phyloP scores from a whole-genome alignment of 2,888 invertebrate species.

The Mimachlamys varia region DNA sequence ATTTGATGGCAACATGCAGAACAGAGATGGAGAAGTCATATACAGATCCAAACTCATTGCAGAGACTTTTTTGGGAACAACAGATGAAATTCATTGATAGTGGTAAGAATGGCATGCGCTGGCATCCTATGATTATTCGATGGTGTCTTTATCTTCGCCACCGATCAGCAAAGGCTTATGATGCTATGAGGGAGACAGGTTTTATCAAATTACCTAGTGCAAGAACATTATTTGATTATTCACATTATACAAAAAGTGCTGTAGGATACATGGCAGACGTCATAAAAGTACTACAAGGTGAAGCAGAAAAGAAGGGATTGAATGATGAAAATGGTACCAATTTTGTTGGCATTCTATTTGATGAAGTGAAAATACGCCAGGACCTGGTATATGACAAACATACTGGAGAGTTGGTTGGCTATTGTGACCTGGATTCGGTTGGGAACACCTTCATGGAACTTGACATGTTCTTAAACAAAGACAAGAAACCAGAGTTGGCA shows the following conservation, averaged over 20 bases:
- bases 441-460: slow-evolving; percentile 56
- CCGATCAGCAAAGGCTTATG: slow-evolving; percentile 43
- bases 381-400: slow-evolving; percentile 60
- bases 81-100: slow-evolving; percentile 35
- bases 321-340: slow-evolving; percentile 21
- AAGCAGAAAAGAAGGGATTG: slow-evolving; percentile 46
- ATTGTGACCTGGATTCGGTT: slow-evolving; percentile 50
- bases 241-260: slow-evolving; percentile 44
- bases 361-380: slow-evolving; percentile 57
- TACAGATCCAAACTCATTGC: slow-evolving; percentile 29
- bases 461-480: slow-evolving; percentile 36
- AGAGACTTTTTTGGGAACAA: slow-evolving; percentile 44
- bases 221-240: slow-evolving; percentile 55
- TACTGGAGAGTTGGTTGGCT: slow-evolving; percentile 57
- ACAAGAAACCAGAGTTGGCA: slow-evolving; percentile 41
- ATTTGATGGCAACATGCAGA: slow-evolving; percentile 42
- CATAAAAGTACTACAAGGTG: slow-evolving; percentile 44
- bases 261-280: slow-evolving; percentile 48
- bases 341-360: slow-evolving; percentile 57
- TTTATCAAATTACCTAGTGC: slow-evolving; percentile 53
- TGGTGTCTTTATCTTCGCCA: slow-evolving; percentile 45
- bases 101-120: slow-evolving; percentile 47
- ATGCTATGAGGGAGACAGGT: slow-evolving; percentile 43
- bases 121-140: slow-evolving; percentile 50
- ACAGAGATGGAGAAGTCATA: slow-evolving; percentile 22